phyloP scores from a whole-genome alignment of 2,888 invertebrate genomes.

The Danaus chrysippus region DNA sequence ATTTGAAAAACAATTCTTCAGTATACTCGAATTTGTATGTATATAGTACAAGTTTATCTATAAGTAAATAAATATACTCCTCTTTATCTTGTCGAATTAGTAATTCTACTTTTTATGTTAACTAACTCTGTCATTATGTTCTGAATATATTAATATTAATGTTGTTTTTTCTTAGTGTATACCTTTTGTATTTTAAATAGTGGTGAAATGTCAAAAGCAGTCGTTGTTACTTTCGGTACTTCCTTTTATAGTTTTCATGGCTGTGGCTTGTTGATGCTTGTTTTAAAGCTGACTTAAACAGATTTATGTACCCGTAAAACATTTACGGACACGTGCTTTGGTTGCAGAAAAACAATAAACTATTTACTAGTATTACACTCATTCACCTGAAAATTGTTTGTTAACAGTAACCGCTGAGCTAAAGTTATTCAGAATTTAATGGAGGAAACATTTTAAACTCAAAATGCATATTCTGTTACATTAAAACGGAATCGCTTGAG shows the following conservation, averaged over 20 bases:
- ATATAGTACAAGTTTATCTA: too few species aligned
- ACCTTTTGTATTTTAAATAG: constrained; percentile 30
- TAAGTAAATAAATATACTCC: too few species aligned
- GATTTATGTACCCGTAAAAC: constrained; percentile 5
- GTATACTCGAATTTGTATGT: too few species aligned
- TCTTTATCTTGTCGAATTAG: not conserved
- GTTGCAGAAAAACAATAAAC: constrained; percentile 6
- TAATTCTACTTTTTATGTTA: constrained; percentile 3
- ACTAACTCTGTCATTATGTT: constrained; percentile 48
- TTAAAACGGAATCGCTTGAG: not conserved
- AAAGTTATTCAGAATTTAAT: not conserved
- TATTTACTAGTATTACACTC: not conserved
- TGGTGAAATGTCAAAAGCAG: constrained; percentile 34
- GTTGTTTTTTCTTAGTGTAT: constrained; percentile 40
- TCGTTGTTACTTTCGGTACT: constrained; percentile 5
- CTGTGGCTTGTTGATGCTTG: constrained; percentile 5
- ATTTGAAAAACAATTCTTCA: too few species aligned
- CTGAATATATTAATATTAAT: constrained; percentile 68
- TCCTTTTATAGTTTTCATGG: constrained; percentile 3
- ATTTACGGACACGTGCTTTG: constrained; percentile 6
- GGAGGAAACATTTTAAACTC: not conserved
- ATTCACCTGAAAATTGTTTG: not conserved
- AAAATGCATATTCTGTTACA: not conserved
- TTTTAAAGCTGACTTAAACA: constrained; percentile 6
- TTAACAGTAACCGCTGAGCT: not conserved